A percentile compares a stretch with the other conserved stretches of the same genome.
phyloP scores from a whole-genome alignment of 2,113 vertebrate species.

The Aix galericulata region DNA sequence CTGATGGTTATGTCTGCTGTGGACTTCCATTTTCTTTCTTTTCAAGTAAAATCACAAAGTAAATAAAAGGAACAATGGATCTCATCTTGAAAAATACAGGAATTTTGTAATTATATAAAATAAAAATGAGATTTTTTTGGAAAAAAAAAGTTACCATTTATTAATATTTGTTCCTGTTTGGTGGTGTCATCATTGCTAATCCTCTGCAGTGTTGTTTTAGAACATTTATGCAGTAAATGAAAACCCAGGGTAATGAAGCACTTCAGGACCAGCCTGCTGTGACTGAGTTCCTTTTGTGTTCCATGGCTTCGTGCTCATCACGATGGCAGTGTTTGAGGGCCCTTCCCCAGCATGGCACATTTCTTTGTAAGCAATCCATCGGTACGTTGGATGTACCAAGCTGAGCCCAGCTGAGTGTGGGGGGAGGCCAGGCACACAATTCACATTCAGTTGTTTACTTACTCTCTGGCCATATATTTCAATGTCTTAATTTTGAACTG shows the following conservation, averaged over 20 bases:
- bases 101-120: not conserved
- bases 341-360: not conserved
- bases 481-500: not conserved
- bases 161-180: not conserved
- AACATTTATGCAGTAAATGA: not conserved
- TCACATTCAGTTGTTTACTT: not conserved
- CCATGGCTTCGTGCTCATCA: not conserved
- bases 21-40: not conserved
- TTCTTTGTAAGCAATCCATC: not conserved
- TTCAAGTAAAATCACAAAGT: not conserved
- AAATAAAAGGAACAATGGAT: not conserved
- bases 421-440: not conserved
- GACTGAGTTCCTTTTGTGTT: not conserved
- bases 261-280: not conserved
- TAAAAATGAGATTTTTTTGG: not conserved
- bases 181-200: not conserved
- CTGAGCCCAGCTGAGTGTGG: not conserved
- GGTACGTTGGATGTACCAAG: rapidly evolving
- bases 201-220: not conserved
- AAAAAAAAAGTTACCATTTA: not conserved
- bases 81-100: not conserved
- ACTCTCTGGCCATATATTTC: not conserved
- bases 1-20: not conserved
- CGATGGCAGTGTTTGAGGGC: not conserved
- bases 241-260: not conserved